Evolutionary conservation across 35 echinoderm and acorn worm genomes (phyloP).

Genomic region (Ptychodera flava): DNA sequence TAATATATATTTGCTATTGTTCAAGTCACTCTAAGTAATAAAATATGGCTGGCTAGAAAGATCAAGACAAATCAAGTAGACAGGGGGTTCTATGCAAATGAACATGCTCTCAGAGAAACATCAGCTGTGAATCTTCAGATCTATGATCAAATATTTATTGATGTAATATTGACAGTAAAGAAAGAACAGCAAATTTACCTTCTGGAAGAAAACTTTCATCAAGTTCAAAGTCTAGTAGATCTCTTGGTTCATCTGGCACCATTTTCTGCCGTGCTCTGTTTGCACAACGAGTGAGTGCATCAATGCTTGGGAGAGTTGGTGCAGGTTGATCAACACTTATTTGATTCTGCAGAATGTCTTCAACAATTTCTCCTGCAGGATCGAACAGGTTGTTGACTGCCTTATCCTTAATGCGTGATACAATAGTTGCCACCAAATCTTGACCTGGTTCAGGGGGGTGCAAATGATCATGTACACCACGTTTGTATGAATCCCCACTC

Average conservation of each 20-base stretch:
- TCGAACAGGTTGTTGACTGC: constrained; percentile 2
- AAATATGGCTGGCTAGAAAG: too few species aligned
- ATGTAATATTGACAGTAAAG: too few species aligned
- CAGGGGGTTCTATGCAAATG: too few species aligned
- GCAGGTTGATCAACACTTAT: background rate
- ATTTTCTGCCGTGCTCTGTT: constrained; percentile 3
- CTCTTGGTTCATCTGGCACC: background rate
- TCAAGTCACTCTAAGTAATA: too few species aligned
- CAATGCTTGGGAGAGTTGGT: constrained; percentile 2
- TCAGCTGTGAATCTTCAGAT: background rate
- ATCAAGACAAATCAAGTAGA: too few species aligned
- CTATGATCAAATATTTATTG: too few species aligned
- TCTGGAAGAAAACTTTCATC: constrained; percentile 11
- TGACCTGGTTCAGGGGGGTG: constrained; percentile 5
- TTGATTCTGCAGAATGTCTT: background rate
- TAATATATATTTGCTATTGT: background rate
- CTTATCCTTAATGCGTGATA: background rate
- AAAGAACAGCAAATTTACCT: background rate
- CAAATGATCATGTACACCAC: background rate
- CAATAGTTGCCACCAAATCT: background rate
- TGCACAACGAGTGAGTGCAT: background rate
- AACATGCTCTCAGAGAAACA: background rate
- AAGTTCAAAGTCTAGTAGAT: constrained; percentile 13
- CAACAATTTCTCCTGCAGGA: constrained; percentile 7
- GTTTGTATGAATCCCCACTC: background rate